Conservation (phyloP, 2,113 vertebrate genomes). For the Mobula birostris region DNA sequence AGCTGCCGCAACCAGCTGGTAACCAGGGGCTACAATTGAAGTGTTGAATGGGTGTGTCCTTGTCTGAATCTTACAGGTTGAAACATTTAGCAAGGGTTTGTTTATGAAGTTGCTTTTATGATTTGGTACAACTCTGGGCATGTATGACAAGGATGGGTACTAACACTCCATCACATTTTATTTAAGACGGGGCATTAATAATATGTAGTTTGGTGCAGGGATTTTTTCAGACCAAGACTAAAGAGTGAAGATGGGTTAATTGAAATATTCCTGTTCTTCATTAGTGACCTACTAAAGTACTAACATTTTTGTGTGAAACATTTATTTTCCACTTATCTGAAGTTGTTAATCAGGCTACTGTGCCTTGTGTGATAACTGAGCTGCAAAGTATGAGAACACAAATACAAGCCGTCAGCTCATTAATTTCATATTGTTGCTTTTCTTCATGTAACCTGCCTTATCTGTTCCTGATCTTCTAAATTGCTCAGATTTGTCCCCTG, state of each 20-base stretch:
- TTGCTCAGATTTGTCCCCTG: not conserved
- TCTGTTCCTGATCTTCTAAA: not conserved
- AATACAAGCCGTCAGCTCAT: not conserved
- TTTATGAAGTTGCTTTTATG: not conserved
- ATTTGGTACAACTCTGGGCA: not conserved
- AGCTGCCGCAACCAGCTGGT: not conserved
- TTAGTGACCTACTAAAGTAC: not conserved
- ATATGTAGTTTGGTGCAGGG: not conserved
- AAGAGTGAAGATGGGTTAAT: not conserved
- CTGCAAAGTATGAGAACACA: not conserved
- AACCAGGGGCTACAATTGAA: not conserved
- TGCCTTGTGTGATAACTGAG: not conserved
- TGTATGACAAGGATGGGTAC: not conserved
- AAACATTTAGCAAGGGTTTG: not conserved
- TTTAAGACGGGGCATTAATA: not conserved
- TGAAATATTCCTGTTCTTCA: not conserved
- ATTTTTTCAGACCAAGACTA: not conserved
- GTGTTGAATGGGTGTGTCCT: not conserved
- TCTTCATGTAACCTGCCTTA: not conserved
- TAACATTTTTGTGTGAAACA: not conserved
- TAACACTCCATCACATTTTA: not conserved
- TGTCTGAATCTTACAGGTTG: not conserved
- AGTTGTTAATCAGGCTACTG: not conserved
- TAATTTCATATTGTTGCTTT: not conserved
- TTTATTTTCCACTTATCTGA: not conserved